Evolutionary conservation across 2,113 vertebrate species (phyloP), one percentile per base, ranked within the genome.

Genomic region (Ciconia boyciana): DNA sequence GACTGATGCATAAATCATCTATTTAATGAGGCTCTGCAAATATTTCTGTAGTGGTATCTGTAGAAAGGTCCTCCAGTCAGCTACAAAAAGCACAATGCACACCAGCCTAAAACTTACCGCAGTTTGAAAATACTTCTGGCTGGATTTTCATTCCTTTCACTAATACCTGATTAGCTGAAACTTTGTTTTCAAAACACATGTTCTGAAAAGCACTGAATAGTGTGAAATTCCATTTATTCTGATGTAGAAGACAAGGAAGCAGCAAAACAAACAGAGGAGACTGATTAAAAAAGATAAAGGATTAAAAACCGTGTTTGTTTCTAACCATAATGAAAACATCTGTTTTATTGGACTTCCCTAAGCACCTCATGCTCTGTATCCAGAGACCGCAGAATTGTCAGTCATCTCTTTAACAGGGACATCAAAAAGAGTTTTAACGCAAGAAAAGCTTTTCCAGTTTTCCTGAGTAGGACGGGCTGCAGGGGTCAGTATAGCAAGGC

Each of bases 401-500:
- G 19, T 84, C 4, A n/a, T 44, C 52, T 61, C 9, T 84, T 88
- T 72, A 79, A 24, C 18, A 61, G 9, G 26, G 48, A 31, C 22
- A 39, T 31, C 7, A 76, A 26, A 51, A 61, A 31, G 3, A 0
- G 0, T 79, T 94, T 44, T 52, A 32, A 69, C 2, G 2, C 11
- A 74, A 44, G 32, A 65, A 84, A 46, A 82, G 8, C 28, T 88
- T 69, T 91, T 69, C 44, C 49, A 54, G 19, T 65, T 87, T 80
- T 54, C 28, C 41, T 15, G 21, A 25, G 46, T 7, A 34, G 36
- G 36, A 43, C 2, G 5, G 58, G 70, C 91, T 94, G 84, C 87
- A 97, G 91, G 66, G 74, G 81, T 97, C 93, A 94, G 75, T 90
- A 48, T 34, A 91, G 57, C 48, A 88, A 83, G 95, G 34, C 54